Evolutionary conservation across 2,797 vertebrate species (phyloP), one percentile per base, ranked within the genome.

Genomic region (Calcarius lapponicus): DNA sequence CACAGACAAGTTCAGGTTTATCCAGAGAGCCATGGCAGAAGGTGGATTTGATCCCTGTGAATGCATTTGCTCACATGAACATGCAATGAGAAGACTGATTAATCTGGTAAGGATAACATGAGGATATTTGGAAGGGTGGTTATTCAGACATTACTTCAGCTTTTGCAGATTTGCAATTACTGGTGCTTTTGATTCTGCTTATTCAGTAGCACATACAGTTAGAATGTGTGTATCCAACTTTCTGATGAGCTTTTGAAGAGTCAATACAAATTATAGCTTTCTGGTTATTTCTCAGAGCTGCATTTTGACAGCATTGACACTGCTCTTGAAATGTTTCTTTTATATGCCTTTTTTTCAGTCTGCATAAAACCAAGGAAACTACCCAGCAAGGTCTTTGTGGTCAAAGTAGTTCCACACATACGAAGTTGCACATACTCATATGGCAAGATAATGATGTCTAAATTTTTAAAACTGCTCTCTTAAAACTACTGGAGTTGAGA

Each of bases 11-110:
- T 96, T 96, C 48, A 74, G 72, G 93, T 96, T 97, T 88, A 95
- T 90, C 93, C 91, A 93, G 67, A 92, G 88, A 97, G 96, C 97
- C 96, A 99, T 99, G 99, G 99, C 99, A 65, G 99, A 99, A 97
- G 99, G 98, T 94, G 99, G 99, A 94, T 99, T 98, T 93, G 99
- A 99, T 98, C 99, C 99, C 28, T 99, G 99, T 93, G 99, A 99
- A 98, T 99, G 99, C 96, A 98, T 99, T 97, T 99, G 99, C 98
- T 98, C 98, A 1, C 99, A 99, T 87, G 99, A 99, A 96, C 98
- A 99, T 89, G 99, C 99, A 13, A 99, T 99, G 99, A 98, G 99
- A 95, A 98, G 99, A 83, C 98, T 99, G 93, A 98, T 99, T 97
- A 99, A 99, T 97, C 98, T 99, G 99, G 99, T 99, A 97, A 98